Evolutionary conservation across 2,888 invertebrate species (phyloP).

Genomic region (Hecatera dysodea): DNA sequence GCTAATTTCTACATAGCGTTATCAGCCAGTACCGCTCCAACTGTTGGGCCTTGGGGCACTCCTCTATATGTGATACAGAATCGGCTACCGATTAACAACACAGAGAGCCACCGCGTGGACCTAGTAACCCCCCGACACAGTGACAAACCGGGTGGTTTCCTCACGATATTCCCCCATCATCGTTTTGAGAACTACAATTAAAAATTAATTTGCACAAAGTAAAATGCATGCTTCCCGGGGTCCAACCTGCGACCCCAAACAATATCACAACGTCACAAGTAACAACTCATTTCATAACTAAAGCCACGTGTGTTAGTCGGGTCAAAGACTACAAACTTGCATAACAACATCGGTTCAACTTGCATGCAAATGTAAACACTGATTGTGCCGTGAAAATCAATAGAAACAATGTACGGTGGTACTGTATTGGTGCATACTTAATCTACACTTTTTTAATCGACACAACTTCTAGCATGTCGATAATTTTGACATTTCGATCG

Average conservation of each 20-base stretch:
- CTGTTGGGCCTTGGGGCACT: too few species aligned
- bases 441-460: conserved; percentile 5
- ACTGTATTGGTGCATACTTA: neutral
- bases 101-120: neutral
- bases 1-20: too few species aligned
- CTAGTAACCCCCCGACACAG: too few species aligned
- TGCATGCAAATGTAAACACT: conserved; percentile 16
- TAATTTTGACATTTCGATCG: conserved; percentile 12
- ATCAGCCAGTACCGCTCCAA: too few species aligned
- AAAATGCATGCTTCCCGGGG: neutral
- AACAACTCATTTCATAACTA: conserved; percentile 26
- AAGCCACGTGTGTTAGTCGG: conserved; percentile 21
- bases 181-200: neutral
- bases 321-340: conserved; percentile 34
- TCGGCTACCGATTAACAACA: too few species aligned
- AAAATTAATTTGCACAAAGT: neutral
- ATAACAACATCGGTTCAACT: conserved; percentile 17
- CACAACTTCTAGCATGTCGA: neutral
- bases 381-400: conserved; percentile 4
- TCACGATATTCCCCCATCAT: neutral
- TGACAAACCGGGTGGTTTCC: neutral
- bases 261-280: conserved; percentile 18
- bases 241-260: neutral
- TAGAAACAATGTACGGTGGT: neutral
- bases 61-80: too few species aligned